phyloP scores from a whole-genome alignment of 2,888 invertebrate species.

The Nomada flava region DNA sequence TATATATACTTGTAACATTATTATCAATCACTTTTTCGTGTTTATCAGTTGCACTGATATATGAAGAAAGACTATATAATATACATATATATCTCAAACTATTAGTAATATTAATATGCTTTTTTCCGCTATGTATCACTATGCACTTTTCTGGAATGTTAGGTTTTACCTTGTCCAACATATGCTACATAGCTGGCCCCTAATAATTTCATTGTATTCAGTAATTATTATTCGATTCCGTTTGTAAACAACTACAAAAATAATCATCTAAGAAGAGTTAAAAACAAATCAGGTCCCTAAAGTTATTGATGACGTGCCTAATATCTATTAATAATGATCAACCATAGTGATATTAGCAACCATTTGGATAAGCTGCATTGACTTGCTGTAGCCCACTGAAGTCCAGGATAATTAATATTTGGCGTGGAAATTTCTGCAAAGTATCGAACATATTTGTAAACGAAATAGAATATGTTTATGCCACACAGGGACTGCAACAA shows the following conservation, averaged over 20 bases:
- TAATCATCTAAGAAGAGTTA: conserved; percentile 65
- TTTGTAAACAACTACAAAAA: conserved; percentile 73
- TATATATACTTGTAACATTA: conserved; percentile 48
- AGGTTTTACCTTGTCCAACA: conserved; percentile 69
- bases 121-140: conserved; percentile 34
- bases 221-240: conserved; percentile 48
- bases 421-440: conserved; percentile 88
- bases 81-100: conserved; percentile 43
- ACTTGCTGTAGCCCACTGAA: conserved; percentile 85
- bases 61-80: conserved; percentile 50
- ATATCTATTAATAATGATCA: conserved; percentile 67
- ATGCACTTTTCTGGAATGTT: conserved; percentile 63
- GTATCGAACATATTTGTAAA: conserved; percentile 1
- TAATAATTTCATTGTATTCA: conserved; percentile 43
- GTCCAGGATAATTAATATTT: conserved; percentile 90
- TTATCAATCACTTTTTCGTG: conserved; percentile 57
- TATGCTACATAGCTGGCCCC: conserved; percentile 62
- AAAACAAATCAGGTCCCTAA: conserved; percentile 59
- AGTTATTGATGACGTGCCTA: conserved; percentile 46
- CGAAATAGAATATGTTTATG: not conserved
- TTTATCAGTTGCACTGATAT: conserved; percentile 61
- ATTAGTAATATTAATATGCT: conserved; percentile 46
- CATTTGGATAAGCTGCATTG: conserved; percentile 75
- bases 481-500: not conserved
- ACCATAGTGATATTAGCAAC: conserved; percentile 73